A percentile compares a stretch with the other conserved stretches of the same genome.
phyloP scores from a whole-genome alignment of 2,113 vertebrate species.

The Paradoxurus hermaphroditus region DNA sequence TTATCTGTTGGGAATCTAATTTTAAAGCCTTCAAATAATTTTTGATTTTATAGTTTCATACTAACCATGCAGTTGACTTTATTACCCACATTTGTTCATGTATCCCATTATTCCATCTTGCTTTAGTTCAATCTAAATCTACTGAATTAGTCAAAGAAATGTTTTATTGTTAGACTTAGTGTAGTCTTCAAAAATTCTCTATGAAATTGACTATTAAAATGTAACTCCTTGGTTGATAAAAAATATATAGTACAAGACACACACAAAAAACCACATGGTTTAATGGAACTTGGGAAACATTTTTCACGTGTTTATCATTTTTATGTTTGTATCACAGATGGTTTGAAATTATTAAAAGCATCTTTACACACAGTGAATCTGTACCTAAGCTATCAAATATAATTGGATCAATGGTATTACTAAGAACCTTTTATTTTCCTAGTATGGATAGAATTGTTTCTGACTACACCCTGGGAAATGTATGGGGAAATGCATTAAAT shows the following conservation, averaged over 20 bases:
- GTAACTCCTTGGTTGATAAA: neutral
- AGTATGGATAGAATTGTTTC: neutral
- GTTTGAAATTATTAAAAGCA: slow-evolving; percentile 19
- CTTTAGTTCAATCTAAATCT: neutral
- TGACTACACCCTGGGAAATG: neutral
- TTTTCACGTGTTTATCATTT: neutral
- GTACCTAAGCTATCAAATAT: neutral
- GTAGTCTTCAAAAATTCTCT: neutral
- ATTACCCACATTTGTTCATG: neutral
- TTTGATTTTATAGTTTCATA: neutral
- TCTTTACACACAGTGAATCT: neutral
- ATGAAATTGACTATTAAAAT: neutral
- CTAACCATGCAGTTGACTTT: neutral
- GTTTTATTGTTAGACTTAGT: neutral
- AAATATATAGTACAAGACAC: neutral
- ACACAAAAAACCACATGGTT: neutral
- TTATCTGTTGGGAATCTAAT: neutral
- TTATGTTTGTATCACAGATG: neutral
- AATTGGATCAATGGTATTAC: neutral
- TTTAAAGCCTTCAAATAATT: neutral
- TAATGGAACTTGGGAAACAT: neutral
- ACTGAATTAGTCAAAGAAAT: neutral
- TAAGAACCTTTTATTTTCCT: neutral
- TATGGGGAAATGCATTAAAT: neutral
- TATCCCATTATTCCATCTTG: neutral